Evolutionary conservation across 2,797 vertebrate species (phyloP), one percentile per base, ranked within the genome.

Genomic region (Diceros bicornis): DNA sequence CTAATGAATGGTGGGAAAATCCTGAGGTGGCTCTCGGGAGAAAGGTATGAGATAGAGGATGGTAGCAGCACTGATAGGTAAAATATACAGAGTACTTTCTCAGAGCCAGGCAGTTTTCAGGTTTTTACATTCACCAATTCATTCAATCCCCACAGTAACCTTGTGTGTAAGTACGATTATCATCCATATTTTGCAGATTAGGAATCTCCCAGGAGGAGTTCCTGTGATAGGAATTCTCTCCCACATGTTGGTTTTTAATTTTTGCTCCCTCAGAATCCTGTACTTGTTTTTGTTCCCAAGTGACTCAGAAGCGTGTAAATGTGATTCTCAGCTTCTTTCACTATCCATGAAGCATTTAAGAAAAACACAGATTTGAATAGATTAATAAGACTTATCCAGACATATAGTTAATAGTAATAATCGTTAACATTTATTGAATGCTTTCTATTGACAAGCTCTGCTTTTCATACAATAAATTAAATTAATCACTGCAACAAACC

Each of bases 341-440:
- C 18, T 59, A 88, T 29, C 64, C 23, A 82, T 41, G 64, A 89
- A 95, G 29, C 55, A 91, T 62, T 71, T 89, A 89, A 77, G 61
- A 89, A 93, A 95, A 64, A 50, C 6, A 59, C 4, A 74, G 44
- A 84, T 64, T 84, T 71, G 14, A 79, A 61, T 16, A 77, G 59
- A 59, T 83, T 68, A 34, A 7, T 55, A 78, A 52, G 61, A 92
- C 4, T 55, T n/a, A 71, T 3, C 16, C 12, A 50, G 41, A 61
- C 64, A n/a, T 50, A 29, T 0, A 37, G 69, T 64, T 86, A 64
- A 69, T 11, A 57, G 14, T 44, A 62, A 66, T 29, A 41, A 84
- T 7, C 74, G 32, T 57, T 79, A 64, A 50, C 61, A n/a, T 27
- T 55, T 83, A 75, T n/a, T 29, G 52, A 90, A 66, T 50, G 5